These are phyloP conservation scores for Luperina testacea DNA, from an alignment of 2,888 invertebrate species.

Conservation along the genomic window DNA sequence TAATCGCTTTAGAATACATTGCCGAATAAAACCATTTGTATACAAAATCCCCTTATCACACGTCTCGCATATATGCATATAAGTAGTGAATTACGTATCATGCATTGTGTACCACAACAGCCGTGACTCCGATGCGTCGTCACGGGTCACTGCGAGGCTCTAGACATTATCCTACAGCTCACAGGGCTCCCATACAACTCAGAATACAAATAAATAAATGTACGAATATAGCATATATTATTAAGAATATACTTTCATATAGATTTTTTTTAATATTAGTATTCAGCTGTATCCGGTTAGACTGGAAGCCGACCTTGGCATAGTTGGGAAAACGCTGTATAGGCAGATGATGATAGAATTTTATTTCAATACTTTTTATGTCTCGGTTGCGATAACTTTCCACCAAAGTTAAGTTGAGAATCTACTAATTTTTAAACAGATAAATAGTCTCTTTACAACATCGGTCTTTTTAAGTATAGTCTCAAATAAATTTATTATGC, in stretches of 20 bases:
- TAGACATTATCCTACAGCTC: conserved; percentile 62
- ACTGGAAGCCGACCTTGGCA: no score
- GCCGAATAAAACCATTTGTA: conserved; percentile 44
- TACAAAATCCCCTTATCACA: conserved; percentile 46
- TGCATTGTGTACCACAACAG: conserved; percentile 61
- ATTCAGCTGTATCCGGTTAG: no score
- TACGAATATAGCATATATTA: not conserved
- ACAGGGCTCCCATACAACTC: conserved; percentile 48
- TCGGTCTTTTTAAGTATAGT: not conserved
- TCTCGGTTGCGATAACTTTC: not conserved
- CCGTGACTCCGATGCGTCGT: conserved; percentile 79
- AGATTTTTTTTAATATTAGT: not conserved
- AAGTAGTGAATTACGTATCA: conserved; percentile 51
- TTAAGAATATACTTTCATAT: not conserved
- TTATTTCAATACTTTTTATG: not conserved
- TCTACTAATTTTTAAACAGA: not conserved
- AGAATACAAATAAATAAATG: not conserved
- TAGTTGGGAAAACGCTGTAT: no score
- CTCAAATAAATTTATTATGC: not conserved
- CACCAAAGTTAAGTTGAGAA: not conserved
- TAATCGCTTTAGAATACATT: conserved; percentile 49
- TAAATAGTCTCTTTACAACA: not conserved
- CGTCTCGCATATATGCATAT: conserved; percentile 41
- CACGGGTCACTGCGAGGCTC: conserved; percentile 78
- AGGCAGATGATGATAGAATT: no score